Evolutionary conservation across 2,888 invertebrate species (phyloP).

Genomic region (Phortica okadai): DNA sequence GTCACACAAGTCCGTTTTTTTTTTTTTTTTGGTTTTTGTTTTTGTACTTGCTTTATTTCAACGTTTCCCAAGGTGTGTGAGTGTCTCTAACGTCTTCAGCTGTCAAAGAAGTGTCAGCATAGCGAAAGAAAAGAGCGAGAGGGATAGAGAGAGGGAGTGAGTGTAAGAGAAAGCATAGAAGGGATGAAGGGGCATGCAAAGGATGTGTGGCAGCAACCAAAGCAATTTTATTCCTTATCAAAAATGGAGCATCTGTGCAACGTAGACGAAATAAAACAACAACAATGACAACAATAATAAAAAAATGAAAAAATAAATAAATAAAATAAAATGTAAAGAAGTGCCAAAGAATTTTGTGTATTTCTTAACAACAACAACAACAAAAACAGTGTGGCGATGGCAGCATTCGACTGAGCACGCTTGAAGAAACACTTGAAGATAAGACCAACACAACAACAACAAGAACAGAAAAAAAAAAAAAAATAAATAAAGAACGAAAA

Average conservation of each 20-base stretch:
- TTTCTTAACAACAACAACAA: not conserved
- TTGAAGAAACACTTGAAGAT: not conserved
- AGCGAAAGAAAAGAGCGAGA: not conserved
- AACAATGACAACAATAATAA: not conserved
- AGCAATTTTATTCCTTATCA: not conserved
- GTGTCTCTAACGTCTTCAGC: not conserved
- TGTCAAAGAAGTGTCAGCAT: conserved; percentile 11
- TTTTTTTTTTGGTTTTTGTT: conserved; percentile 10
- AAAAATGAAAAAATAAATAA: conserved; percentile 10
- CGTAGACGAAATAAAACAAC: not conserved
- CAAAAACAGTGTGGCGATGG: not conserved
- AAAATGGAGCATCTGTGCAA: conserved; percentile 22
- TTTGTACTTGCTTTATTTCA: not conserved
- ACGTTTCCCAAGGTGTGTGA: not conserved
- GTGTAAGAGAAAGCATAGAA: not conserved
- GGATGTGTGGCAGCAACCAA: not conserved
- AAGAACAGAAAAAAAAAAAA: not conserved
- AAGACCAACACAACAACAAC: not conserved
- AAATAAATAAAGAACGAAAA: not conserved
- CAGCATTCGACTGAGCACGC: not conserved
- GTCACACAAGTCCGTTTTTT: not conserved
- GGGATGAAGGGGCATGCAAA: not conserved
- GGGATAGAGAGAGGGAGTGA: not conserved
- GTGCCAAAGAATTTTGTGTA: conserved; percentile 2
- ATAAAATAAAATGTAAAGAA: not conserved